Evolutionary conservation across 2,113 vertebrate genomes (phyloP).

Genomic region (Catharus fuscescens): DNA sequence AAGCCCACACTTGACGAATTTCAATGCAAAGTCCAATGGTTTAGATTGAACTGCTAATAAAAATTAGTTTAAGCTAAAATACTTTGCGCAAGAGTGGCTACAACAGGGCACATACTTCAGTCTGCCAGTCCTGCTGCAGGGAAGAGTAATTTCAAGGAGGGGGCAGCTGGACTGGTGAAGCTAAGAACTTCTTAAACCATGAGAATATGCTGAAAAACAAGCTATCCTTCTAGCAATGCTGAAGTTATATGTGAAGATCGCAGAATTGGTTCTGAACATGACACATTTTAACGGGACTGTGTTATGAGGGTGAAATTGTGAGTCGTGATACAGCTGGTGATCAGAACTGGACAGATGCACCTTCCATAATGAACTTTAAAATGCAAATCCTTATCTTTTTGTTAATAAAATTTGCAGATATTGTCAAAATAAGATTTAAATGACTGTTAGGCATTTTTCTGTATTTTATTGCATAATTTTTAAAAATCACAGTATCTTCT

Average conservation of each 20-base stretch:
- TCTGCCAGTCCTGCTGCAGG: neutral
- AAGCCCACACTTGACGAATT: neutral
- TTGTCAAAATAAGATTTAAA: neutral
- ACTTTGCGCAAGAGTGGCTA: neutral
- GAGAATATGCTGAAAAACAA: neutral
- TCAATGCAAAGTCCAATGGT: neutral
- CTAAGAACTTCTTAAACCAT: neutral
- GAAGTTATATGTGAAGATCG: neutral
- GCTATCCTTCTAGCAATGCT: neutral
- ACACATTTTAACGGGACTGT: neutral
- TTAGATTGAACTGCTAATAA: neutral
- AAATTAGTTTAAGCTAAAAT: neutral
- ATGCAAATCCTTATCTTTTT: neutral
- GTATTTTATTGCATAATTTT: neutral
- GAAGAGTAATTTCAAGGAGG: neutral
- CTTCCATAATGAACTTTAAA: neutral
- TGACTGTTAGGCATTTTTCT: neutral
- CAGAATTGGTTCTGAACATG: neutral
- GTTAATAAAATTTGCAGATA: neutral
- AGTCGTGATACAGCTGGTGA: rapidly evolving
- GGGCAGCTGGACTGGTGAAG: neutral
- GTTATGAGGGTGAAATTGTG: rapidly evolving
- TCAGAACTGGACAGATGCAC: neutral
- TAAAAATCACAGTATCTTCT: neutral
- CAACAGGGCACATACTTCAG: neutral